These are phyloP conservation scores for Galagoides demidoff DNA, from an alignment of 2,797 vertebrate species.

Conservation along the genomic window DNA sequence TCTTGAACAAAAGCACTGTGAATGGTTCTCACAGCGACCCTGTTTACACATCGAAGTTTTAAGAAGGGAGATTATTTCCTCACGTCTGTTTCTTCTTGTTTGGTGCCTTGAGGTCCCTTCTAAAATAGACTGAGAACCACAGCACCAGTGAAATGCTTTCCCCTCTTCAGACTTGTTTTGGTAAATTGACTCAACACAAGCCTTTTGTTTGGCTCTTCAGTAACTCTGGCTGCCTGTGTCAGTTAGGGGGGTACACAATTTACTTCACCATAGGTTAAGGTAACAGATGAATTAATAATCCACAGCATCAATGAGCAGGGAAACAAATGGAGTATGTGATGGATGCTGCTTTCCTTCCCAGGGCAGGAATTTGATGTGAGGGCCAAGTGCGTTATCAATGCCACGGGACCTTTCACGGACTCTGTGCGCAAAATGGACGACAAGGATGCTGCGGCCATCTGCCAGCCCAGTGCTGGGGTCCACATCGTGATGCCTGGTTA, in stretches of 20 bases:
- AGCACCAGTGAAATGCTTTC: neutral
- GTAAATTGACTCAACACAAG: conserved; percentile 20
- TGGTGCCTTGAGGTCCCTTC: conserved; percentile 41
- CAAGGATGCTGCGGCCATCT: conserved; percentile 91
- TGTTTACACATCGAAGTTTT: conserved; percentile 41
- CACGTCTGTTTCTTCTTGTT: neutral
- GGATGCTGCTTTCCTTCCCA: conserved; percentile 96
- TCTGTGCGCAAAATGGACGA: conserved; percentile 97
- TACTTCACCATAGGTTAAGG: conserved; percentile 89
- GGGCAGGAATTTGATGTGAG: conserved; percentile 95
- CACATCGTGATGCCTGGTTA: conserved; percentile 99
- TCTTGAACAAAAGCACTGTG: conserved; percentile 59
- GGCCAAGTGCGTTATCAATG: conserved; percentile 99
- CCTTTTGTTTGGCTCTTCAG: conserved; percentile 32
- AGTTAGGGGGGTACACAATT: conserved; percentile 56
- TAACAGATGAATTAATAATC: conserved; percentile 93
- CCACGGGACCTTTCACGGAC: conserved; percentile 98
- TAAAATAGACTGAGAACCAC: neutral
- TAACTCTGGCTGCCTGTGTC: conserved; percentile 51
- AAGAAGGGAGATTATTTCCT: conserved; percentile 45
- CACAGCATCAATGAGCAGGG: conserved; percentile 89
- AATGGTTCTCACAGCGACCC: conserved; percentile 12
- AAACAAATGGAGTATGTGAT: conserved; percentile 91
- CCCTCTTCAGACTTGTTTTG: conserved; percentile 17
- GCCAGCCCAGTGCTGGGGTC: conserved; percentile 97